Conservation (phyloP, 2,888 invertebrate species). For the Melanotus villosus region DNA sequence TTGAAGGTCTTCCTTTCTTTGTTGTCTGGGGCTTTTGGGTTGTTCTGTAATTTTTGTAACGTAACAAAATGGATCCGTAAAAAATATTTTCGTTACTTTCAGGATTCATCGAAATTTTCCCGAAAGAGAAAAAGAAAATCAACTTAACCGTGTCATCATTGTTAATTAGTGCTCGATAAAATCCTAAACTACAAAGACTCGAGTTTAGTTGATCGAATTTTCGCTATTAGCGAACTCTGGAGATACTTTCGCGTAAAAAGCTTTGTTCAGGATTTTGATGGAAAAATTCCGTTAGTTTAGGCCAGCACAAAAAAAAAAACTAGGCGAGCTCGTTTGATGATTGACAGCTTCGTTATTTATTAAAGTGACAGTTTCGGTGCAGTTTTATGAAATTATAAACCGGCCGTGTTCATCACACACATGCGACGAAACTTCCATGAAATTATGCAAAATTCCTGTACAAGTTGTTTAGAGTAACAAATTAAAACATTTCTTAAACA, state of each 20-base stretch:
- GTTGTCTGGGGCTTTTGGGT: too few species aligned
- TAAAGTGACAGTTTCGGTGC: slow-evolving; percentile 4
- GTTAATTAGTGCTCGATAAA: slow-evolving; percentile 9
- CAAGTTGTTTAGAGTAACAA: too few species aligned
- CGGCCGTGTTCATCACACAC: background rate
- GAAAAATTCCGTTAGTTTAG: background rate
- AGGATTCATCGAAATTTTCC: too few species aligned
- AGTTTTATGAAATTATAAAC: background rate
- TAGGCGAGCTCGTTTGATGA: slow-evolving; percentile 6
- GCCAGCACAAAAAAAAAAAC: background rate
- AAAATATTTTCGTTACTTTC: too few species aligned
- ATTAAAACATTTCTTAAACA: too few species aligned
- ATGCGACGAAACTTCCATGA: too few species aligned
- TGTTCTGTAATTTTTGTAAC: too few species aligned
- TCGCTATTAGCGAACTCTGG: slow-evolving; percentile 6
- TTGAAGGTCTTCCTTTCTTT: too few species aligned
- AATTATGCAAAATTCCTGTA: too few species aligned
- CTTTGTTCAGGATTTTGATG: slow-evolving; percentile 1
- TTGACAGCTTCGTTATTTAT: slow-evolving; percentile 20
- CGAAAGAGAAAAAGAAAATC: too few species aligned
- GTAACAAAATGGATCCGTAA: too few species aligned
- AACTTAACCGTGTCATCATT: too few species aligned
- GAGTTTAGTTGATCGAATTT: background rate
- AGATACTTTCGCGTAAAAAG: slow-evolving; percentile 14
- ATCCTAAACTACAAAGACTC: background rate